Conservation (phyloP, 2,113 vertebrate species). For the Misgurnus mizolepis region DNA sequence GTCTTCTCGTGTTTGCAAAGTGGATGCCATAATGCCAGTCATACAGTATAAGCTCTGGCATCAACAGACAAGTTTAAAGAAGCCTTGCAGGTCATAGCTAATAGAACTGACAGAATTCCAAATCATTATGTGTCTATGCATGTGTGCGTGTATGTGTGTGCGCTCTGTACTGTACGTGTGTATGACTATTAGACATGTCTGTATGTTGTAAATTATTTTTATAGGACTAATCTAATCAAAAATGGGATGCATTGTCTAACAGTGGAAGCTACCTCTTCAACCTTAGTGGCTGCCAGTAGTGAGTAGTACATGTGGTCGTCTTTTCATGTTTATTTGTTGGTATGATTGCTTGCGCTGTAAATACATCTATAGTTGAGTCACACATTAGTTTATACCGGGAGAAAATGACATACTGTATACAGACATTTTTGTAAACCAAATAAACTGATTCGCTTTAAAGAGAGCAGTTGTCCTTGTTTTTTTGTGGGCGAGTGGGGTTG, state of each 20-base stretch:
- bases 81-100: constrained; percentile 36
- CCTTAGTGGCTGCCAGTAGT: constrained; percentile 88
- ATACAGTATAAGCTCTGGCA: constrained; percentile 47
- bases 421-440: constrained; percentile 90
- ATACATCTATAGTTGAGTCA: constrained; percentile 80
- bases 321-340: constrained; percentile 70
- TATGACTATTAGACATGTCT: neutral
- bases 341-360: constrained; percentile 74
- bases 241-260: constrained; percentile 89
- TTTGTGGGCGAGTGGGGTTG: neutral
- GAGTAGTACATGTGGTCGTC: constrained; percentile 79
- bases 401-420: constrained; percentile 87
- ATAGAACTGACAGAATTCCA: constrained; percentile 57
- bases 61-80: constrained; percentile 28
- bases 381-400: constrained; percentile 84
- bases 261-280: constrained; percentile 97
- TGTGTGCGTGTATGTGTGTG: constrained; percentile 11
- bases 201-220: constrained; percentile 86
- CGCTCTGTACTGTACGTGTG: neutral
- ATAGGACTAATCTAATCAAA: constrained; percentile 73
- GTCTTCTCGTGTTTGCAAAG: constrained; percentile 21
- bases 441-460: constrained; percentile 67
- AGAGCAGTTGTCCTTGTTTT: constrained; percentile 13
- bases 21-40: constrained; percentile 25
- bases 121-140: constrained; percentile 45